Conservation (phyloP, 1,140 invertebrate species). For the Caenorhabditis inopinata region DNA sequence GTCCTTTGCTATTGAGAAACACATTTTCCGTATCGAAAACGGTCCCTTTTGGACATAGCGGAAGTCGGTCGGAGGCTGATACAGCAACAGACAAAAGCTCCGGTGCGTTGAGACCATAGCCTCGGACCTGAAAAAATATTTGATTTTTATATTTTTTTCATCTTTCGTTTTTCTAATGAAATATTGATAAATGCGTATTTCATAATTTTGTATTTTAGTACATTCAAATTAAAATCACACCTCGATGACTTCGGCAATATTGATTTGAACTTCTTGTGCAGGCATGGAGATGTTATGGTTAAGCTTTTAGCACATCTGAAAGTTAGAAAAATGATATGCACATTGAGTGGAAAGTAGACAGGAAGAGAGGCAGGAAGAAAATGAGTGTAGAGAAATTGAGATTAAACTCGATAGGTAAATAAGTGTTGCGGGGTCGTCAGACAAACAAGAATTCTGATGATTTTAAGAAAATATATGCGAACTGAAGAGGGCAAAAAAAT, state of each 20-base stretch:
- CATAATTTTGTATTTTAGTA: no score
- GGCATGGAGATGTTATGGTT: not conserved
- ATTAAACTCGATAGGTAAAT: constrained; percentile 30
- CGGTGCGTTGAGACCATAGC: constrained; percentile 31
- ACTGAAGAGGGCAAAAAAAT: no score
- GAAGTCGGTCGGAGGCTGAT: constrained; percentile 21
- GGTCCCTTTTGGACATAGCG: constrained; percentile 38
- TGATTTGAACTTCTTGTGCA: constrained; percentile 40
- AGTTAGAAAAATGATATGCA: no score
- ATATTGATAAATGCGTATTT: not conserved
- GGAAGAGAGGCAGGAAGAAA: not conserved
- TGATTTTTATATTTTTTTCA: no score
- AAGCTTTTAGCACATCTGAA: constrained; percentile 27
- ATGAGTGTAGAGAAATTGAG: not conserved
- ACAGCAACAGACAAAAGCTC: constrained; percentile 36
- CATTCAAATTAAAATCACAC: no score
- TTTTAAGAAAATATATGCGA: not conserved
- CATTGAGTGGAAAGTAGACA: not conserved
- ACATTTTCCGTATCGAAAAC: constrained; percentile 41
- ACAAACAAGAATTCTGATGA: not conserved
- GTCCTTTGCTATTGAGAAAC: constrained; percentile 31
- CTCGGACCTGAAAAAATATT: constrained; percentile 36
- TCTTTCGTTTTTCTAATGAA: not conserved
- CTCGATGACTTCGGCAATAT: constrained; percentile 37
- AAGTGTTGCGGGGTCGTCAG: not conserved